A percentile compares a stretch with the other conserved stretches of the same genome.
Evolutionary conservation across 2,113 vertebrate species (phyloP).

Genomic region (Phalacrocorax pelagicus): DNA sequence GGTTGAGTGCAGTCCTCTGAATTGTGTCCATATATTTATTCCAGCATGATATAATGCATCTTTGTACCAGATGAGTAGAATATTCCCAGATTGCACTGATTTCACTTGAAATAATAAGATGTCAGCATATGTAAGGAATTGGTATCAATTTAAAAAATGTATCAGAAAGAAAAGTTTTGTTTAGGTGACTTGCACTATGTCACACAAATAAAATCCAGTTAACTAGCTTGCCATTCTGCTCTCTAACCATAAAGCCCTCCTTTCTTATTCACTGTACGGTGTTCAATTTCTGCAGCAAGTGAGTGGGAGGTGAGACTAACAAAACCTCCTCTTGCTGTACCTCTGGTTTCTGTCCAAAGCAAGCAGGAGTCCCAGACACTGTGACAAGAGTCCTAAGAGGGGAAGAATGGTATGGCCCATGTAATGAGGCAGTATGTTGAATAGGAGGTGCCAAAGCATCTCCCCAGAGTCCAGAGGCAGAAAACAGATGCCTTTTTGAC

Average conservation of each 20-base stretch:
- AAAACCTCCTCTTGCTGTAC: neutral
- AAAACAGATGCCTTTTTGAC: neutral
- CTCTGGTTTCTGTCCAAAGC: neutral
- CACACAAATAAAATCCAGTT: neutral
- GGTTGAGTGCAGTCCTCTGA: rapidly evolving
- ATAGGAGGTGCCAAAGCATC: neutral
- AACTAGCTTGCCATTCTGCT: neutral
- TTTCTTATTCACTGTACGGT: neutral
- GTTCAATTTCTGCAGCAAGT: neutral
- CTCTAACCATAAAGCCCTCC: neutral
- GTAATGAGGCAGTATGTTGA: neutral
- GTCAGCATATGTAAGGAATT: neutral
- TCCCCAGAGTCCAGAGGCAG: neutral
- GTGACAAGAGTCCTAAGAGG: neutral
- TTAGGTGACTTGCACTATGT: neutral
- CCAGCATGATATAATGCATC: neutral
- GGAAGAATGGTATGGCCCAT: neutral
- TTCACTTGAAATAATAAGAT: neutral
- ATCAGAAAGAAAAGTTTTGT: neutral
- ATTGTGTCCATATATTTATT: neutral
- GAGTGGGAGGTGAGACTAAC: neutral
- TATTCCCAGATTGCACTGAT: neutral
- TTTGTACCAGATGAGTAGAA: neutral
- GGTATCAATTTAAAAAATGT: neutral
- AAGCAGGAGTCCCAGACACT: neutral